Evolutionary conservation across 2,113 vertebrate genomes (phyloP).

Genomic region (Rhinolophus sinicus): DNA sequence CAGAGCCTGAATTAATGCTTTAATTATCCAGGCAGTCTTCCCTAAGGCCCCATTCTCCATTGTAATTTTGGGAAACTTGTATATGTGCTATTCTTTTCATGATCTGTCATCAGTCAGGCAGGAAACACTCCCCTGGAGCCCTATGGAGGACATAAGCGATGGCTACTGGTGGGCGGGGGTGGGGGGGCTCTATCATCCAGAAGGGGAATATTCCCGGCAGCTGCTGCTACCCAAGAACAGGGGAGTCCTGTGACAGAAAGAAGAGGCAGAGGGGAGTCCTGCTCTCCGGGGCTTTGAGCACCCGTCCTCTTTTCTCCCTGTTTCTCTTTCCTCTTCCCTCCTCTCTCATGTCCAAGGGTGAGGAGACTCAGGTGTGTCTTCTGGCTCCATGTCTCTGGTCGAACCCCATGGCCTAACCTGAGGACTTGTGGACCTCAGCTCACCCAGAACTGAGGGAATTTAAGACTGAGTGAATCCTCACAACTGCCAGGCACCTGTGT

Average conservation of each 20-base stretch:
- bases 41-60: constrained; percentile 72
- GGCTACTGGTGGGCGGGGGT: background rate
- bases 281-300: background rate
- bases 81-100: background rate
- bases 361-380: background rate
- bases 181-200: background rate
- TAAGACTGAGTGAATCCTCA: fast-evolving
- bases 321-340: background rate
- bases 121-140: background rate
- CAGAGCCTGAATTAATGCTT: constrained; percentile 81
- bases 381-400: background rate
- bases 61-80: constrained; percentile 76
- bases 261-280: background rate
- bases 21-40: constrained; percentile 80
- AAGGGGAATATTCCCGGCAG: background rate
- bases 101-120: background rate
- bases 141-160: fast-evolving
- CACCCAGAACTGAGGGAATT: background rate
- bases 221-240: background rate
- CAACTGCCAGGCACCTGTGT: background rate
- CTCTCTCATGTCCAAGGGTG: background rate
- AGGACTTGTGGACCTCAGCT: background rate
- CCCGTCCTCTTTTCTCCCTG: background rate
- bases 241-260: background rate
- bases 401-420: background rate